Conservation (phyloP, 92 coral and sea anemone species). For the Ricordea florida region DNA sequence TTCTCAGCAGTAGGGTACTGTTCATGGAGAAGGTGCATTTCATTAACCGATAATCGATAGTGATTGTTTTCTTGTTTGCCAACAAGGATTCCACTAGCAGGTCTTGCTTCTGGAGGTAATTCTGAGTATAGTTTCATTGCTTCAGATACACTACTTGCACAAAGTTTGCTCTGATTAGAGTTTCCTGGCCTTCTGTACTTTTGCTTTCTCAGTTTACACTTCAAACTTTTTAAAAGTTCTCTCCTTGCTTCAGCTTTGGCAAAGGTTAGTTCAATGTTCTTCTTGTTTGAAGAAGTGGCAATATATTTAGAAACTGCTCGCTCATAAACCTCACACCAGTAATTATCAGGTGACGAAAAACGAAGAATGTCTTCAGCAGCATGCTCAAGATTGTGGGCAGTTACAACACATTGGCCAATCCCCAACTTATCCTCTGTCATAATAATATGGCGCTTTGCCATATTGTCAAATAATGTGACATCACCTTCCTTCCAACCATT, state of each 20-base stretch:
- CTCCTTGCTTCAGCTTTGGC: constrained; percentile 32
- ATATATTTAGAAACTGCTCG: constrained; percentile 25
- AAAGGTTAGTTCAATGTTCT: constrained; percentile 38
- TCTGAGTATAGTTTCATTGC: background rate
- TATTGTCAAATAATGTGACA: background rate
- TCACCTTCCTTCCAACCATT: constrained; percentile 26
- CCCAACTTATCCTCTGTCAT: constrained; percentile 21
- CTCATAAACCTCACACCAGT: constrained; percentile 38
- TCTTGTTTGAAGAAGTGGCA: constrained; percentile 36
- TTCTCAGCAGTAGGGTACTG: background rate
- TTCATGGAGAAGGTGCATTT: background rate
- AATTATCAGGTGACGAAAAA: constrained; percentile 40
- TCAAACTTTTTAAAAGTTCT: constrained; percentile 20
- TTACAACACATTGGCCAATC: constrained; percentile 18
- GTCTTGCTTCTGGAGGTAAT: constrained; percentile 13
- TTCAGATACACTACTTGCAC: constrained; percentile 43
- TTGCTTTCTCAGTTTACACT: constrained; percentile 9
- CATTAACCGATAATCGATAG: background rate
- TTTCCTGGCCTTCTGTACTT: constrained; percentile 7
- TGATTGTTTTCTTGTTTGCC: constrained; percentile 22
- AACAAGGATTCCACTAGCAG: constrained; percentile 32
- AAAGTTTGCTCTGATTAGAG: background rate
- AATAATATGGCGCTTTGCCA: constrained; percentile 13
- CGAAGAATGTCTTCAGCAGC: constrained; percentile 20
- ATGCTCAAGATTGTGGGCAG: constrained; percentile 43